Conservation (phyloP, 2,888 invertebrate genomes). For the Agriopis leucophaearia region DNA sequence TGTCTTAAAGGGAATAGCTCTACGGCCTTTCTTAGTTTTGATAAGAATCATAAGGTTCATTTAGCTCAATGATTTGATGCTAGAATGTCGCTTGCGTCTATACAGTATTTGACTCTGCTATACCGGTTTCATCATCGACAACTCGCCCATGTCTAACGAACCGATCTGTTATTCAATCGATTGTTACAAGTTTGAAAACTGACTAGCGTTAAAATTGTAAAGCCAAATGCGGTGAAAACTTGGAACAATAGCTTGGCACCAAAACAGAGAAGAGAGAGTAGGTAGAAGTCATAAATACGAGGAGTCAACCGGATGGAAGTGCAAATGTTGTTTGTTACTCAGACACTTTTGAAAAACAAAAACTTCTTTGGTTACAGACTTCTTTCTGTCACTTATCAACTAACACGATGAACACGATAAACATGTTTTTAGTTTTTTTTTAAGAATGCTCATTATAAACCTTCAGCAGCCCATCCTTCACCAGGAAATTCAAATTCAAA, state of each 20-base stretch:
- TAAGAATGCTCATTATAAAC: constrained; percentile 6
- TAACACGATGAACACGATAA: constrained; percentile 25
- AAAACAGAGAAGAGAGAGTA: constrained; percentile 73
- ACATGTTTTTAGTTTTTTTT: constrained; percentile 16
- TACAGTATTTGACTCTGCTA: constrained; percentile 13
- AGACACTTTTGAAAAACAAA: constrained; percentile 35
- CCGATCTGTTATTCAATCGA: constrained; percentile 30
- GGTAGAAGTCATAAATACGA: constrained; percentile 36
- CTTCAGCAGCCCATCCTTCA: constrained; percentile 15
- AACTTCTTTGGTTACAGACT: constrained; percentile 29
- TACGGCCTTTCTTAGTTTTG: background rate
- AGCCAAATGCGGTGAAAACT: constrained; percentile 58
- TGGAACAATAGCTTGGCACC: constrained; percentile 66
- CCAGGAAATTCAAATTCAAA: no score
- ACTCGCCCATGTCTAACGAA: constrained; percentile 8
- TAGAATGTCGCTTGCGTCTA: constrained; percentile 12
- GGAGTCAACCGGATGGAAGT: constrained; percentile 25
- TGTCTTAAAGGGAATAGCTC: no score
- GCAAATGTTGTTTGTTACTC: constrained; percentile 27
- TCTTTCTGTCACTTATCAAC: constrained; percentile 15
- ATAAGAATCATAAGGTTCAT: background rate
- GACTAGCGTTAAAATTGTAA: constrained; percentile 20
- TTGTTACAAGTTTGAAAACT: constrained; percentile 20
- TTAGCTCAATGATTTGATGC: background rate
- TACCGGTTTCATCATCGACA: constrained; percentile 10